Percentiles rank a stretch among this genome's conserved stretches.
Evolutionary conservation across 2,797 vertebrate genomes (phyloP).

Genomic region (Sebastes diploproa): DNA sequence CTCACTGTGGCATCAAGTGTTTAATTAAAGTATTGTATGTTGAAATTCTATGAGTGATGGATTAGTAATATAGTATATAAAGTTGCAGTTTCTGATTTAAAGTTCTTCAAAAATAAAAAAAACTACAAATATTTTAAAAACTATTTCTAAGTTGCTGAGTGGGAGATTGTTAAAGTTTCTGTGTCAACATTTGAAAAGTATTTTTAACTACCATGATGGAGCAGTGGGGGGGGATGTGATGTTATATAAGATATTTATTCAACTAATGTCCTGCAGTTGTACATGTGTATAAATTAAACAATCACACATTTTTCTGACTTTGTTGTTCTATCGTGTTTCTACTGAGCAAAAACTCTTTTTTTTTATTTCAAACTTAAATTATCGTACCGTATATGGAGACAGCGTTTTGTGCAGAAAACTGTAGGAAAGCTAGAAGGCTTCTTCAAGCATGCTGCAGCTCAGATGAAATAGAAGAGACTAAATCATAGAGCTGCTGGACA

Average conservation of each 20-base stretch:
- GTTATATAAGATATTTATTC: slow-evolving; percentile 56
- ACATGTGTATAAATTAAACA: slow-evolving; percentile 68
- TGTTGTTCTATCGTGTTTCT: slow-evolving; percentile 3
- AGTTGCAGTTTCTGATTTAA: background rate
- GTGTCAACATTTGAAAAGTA: background rate
- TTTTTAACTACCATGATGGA: slow-evolving; percentile 10
- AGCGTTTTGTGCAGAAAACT: background rate
- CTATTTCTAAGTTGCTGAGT: slow-evolving; percentile 32
- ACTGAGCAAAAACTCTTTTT: background rate
- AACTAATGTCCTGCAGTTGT: slow-evolving; percentile 46
- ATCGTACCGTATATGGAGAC: background rate
- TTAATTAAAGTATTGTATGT: background rate
- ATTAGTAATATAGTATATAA: background rate
- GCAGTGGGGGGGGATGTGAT: background rate
- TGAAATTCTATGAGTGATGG: slow-evolving; percentile 11
- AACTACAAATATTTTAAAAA: background rate
- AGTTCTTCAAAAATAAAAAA: slow-evolving; percentile 21
- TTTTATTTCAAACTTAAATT: background rate
- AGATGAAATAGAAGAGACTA: background rate
- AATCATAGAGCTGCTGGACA: background rate
- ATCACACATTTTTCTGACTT: slow-evolving; percentile 26
- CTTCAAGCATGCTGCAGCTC: background rate
- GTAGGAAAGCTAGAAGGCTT: background rate
- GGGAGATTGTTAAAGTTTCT: background rate
- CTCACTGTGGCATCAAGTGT: slow-evolving; percentile 8